phyloP scores from a whole-genome alignment of 2,113 vertebrate species.

The Sakesphorus luctuosus region DNA sequence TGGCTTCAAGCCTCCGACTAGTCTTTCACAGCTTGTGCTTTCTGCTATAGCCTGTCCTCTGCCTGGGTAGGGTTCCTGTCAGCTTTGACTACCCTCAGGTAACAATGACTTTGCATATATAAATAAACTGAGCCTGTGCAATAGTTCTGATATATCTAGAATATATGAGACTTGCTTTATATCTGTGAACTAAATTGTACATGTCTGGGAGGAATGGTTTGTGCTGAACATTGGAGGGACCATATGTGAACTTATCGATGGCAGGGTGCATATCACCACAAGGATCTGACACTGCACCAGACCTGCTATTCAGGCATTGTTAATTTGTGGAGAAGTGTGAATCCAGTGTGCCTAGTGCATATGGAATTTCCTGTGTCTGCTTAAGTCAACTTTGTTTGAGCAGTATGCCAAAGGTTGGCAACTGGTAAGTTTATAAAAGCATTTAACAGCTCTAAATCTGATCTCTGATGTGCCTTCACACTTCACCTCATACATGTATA shows the following conservation, averaged over 20 bases:
- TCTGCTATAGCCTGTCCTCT: not conserved
- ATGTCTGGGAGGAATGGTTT: fast-evolving
- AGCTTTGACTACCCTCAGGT: not conserved
- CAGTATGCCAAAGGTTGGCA: not conserved
- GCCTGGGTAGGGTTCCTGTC: not conserved
- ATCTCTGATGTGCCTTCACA: constrained; percentile 24
- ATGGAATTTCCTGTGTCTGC: not conserved
- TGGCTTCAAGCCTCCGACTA: fast-evolving
- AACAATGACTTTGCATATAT: not conserved
- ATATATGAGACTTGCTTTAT: not conserved
- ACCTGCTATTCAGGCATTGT: not conserved
- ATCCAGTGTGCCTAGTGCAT: not conserved
- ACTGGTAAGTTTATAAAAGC: not conserved
- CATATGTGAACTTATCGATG: not conserved
- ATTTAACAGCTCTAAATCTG: constrained; percentile 30
- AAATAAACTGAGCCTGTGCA: not conserved
- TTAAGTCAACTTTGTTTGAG: not conserved
- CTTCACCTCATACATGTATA: constrained; percentile 42
- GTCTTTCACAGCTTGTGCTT: not conserved
- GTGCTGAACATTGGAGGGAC: not conserved
- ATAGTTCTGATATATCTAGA: not conserved
- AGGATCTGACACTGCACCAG: not conserved
- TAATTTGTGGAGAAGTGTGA: not conserved
- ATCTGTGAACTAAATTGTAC: not conserved
- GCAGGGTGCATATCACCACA: not conserved